A percentile compares a stretch with the other conserved stretches of the same genome.
These are phyloP conservation scores for Bos javanicus DNA, from an alignment of 2,113 vertebrate species.

Conservation along the genomic window DNA sequence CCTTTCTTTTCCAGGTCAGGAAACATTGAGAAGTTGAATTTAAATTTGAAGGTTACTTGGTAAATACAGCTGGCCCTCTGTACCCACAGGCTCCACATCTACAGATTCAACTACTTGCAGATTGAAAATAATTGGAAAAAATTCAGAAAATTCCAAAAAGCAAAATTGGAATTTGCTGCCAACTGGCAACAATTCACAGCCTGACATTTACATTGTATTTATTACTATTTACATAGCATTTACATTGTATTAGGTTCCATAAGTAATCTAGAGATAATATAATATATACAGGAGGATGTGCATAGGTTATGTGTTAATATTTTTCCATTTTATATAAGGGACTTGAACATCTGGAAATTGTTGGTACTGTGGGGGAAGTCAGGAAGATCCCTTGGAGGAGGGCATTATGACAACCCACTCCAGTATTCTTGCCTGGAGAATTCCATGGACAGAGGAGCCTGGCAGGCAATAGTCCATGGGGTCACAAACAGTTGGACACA, in stretches of 20 bases:
- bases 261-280: not conserved
- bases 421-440: not conserved
- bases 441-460: not conserved
- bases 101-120: not conserved
- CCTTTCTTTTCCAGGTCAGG: conserved; percentile 5
- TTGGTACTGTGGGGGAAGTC: not conserved
- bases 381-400: not conserved
- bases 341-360: not conserved
- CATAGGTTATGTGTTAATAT: not conserved
- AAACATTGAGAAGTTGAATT: conserved; percentile 44
- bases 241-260: not conserved
- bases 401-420: not conserved
- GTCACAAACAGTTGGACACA: not conserved
- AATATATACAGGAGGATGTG: not conserved
- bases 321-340: not conserved
- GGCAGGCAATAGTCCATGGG: not conserved
- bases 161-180: not conserved
- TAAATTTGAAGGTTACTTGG: conserved; percentile 40
- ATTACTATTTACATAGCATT: not conserved
- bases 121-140: not conserved
- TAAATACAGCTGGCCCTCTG: conserved; percentile 36
- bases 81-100: not conserved
- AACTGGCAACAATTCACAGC: not conserved
- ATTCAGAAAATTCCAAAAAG: not conserved
- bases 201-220: not conserved